Evolutionary conservation across 92 coral and sea anemone genomes (phyloP).

Genomic region (Paramuricea clavata): DNA sequence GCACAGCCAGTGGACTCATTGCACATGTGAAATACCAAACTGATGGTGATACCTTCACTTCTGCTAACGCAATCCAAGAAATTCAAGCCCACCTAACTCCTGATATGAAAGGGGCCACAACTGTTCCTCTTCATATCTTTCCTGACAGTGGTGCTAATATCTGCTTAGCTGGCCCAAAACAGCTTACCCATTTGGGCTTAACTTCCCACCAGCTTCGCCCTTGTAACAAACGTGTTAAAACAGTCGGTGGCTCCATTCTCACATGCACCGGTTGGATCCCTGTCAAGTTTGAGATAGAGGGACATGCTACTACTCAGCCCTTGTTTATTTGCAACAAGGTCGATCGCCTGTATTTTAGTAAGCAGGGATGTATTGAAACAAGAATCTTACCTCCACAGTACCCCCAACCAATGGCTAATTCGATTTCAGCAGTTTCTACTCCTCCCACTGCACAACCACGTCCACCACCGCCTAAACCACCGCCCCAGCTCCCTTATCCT

Average conservation of each 20-base stretch:
- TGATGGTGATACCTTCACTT: background rate
- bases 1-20: slow-evolving; percentile 24
- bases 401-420: slow-evolving; percentile 30
- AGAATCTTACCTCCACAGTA: background rate
- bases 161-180: slow-evolving; percentile 21
- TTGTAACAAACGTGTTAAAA: slow-evolving; percentile 15
- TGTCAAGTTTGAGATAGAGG: slow-evolving; percentile 27
- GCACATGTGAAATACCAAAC: slow-evolving; percentile 18
- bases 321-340: slow-evolving; percentile 23
- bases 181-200: slow-evolving; percentile 21
- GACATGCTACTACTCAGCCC: slow-evolving; percentile 23
- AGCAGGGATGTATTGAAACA: slow-evolving; percentile 21
- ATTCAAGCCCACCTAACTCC: slow-evolving; percentile 4
- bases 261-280: slow-evolving; percentile 37
- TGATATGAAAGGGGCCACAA: slow-evolving; percentile 26
- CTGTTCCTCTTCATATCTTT: slow-evolving; percentile 20
- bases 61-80: slow-evolving; percentile 15
- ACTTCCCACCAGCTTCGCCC: slow-evolving; percentile 19
- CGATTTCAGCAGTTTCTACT: background rate
- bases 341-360: slow-evolving; percentile 26
- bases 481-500: slow-evolving; percentile 21
- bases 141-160: slow-evolving; percentile 42
- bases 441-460: background rate
- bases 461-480: slow-evolving; percentile 24
- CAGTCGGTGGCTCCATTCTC: slow-evolving; percentile 29